Base-by-base conservation (phyloP, 1,140 invertebrate genomes). In the Bombus cullumanus region DNA sequence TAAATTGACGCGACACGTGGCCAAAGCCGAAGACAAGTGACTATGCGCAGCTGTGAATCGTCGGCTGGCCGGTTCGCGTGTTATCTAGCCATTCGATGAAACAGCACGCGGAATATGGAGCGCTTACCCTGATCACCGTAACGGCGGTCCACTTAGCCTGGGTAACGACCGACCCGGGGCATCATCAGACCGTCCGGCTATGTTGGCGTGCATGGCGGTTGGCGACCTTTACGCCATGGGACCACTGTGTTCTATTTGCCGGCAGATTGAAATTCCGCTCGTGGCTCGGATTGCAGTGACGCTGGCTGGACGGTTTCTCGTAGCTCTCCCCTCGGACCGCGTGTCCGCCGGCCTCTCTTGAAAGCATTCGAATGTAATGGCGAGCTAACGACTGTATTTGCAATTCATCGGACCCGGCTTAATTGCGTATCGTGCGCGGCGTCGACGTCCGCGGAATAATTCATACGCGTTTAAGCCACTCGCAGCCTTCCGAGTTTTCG, bases 81-180 rank as follows among this genome's bases (percentile, higher is more conserved):
- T 89, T 87, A 89, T 84, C 88, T 90, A 62, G 73, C 66, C 83
- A 69, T 87, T 86, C 39, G 80, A 74, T 77, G 81, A 86, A 88
- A 87, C 86, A 83, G 86, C 91, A 89, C 85, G 88, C 75, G 81
- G 78, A 92, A 93, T 93, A 92, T 91, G 86, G 92, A 91, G 88
- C 89, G 92, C 87, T 92, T 92, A 92, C 83, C 88, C 88, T 85
- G 91, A 88, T 89, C 90, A 91, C 74, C 88, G 91, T 90, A 92
- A 92, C 91, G 89, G 87, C 81, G 72, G 88, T 81, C 85, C 91
- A 92, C 91, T 93, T 93, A 93, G 90, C 82, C 87, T 88, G 91
- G 91, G 90, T 92, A 93, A 92, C 91, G 89, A 92, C 89, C 85
- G 86, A 84, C 83, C 86, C 73, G 41, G 85, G 85, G 85, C 88